Conservation (phyloP, 2,888 invertebrate species). For the Anaspis maculata region DNA sequence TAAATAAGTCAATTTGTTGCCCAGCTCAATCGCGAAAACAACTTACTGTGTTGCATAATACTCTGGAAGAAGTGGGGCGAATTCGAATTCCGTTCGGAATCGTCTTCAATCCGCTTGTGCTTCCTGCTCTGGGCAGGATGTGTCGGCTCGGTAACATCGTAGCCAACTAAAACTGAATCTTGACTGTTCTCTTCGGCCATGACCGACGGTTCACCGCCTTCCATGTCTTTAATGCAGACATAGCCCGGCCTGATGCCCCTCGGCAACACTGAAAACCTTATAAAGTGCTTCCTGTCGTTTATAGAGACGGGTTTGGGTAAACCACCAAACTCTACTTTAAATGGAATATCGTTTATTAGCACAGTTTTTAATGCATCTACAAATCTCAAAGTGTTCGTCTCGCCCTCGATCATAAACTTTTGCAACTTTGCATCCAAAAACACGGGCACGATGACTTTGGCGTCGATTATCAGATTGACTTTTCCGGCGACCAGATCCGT, state of each 20-base stretch:
- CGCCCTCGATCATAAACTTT: constrained; percentile 64
- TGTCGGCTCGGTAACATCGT: constrained; percentile 26
- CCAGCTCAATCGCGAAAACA: too few species aligned
- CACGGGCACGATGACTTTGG: constrained; percentile 67
- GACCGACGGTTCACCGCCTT: constrained; percentile 41
- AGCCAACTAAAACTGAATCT: constrained; percentile 11
- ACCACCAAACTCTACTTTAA: constrained; percentile 75
- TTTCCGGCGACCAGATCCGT: constrained; percentile 78
- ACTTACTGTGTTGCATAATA: constrained; percentile 37
- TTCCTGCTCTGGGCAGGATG: constrained; percentile 23
- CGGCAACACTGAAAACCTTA: constrained; percentile 72
- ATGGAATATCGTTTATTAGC: constrained; percentile 68
- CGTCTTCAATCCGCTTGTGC: constrained; percentile 13
- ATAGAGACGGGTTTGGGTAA: constrained; percentile 70
- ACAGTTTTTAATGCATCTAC: constrained; percentile 70
- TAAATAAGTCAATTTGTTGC: background rate
- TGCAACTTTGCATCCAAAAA: constrained; percentile 80
- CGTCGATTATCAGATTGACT: constrained; percentile 77
- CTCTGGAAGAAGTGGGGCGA: constrained; percentile 35
- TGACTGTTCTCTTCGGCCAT: constrained; percentile 26
- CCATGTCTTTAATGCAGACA: constrained; percentile 65
- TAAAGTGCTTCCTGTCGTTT: constrained; percentile 68
- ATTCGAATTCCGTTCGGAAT: constrained; percentile 26
- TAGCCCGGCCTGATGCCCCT: constrained; percentile 63
- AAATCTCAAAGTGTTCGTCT: constrained; percentile 69